phyloP scores from a whole-genome alignment of 2,113 vertebrate genomes.

The Myiozetetes cayanensis region DNA sequence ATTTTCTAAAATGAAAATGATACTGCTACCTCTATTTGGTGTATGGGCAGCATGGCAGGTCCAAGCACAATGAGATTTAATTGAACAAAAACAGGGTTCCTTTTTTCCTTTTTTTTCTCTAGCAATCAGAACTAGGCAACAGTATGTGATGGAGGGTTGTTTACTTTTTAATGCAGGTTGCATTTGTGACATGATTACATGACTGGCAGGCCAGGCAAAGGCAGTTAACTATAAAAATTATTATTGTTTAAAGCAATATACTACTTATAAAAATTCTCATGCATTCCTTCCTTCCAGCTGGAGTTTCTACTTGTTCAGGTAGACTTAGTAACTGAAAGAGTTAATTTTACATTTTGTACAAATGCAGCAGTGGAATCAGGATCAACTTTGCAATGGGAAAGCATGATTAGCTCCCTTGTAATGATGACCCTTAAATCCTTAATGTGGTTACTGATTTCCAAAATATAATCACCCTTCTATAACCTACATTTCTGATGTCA shows the following conservation, averaged over 20 bases:
- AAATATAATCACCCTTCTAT: neutral
- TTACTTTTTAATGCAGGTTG: neutral
- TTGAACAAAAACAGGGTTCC: neutral
- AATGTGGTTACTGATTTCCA: neutral
- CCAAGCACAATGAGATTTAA: neutral
- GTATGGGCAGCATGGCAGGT: neutral
- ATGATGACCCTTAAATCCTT: constrained; percentile 2
- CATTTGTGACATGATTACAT: neutral
- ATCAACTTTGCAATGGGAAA: neutral
- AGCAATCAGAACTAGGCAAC: neutral
- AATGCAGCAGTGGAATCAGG: neutral
- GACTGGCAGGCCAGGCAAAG: neutral
- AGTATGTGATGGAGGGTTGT: neutral
- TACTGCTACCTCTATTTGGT: neutral
- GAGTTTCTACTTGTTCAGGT: neutral
- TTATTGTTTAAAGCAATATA: neutral
- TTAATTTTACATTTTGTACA: neutral
- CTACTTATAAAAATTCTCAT: neutral
- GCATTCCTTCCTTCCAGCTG: neutral
- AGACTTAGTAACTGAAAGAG: neutral
- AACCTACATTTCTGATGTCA: constrained; percentile 17
- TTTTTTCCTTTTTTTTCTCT: neutral
- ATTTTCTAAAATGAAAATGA: neutral
- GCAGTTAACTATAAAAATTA: neutral
- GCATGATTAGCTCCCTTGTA: neutral